Evolutionary conservation across 2,113 vertebrate genomes (phyloP).

Genomic region (Gadus chalcogrammus): DNA sequence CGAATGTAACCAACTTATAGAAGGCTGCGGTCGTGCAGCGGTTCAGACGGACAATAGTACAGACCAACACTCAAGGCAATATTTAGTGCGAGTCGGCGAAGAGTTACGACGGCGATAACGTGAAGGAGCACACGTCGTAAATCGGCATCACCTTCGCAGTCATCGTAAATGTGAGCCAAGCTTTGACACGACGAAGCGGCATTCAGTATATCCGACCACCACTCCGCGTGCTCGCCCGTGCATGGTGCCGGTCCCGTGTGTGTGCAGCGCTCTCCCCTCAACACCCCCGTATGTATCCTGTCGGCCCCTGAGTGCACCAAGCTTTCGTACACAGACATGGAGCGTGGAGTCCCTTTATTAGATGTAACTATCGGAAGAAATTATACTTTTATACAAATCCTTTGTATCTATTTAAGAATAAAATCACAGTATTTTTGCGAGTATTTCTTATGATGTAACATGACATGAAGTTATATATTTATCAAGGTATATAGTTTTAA

Average conservation of each 20-base stretch:
- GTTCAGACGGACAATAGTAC: too few relatives aligned
- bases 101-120: too few relatives aligned
- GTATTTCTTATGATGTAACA: conserved; percentile 80
- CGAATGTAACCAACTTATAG: conserved; percentile 57
- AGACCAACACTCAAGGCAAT: too few relatives aligned
- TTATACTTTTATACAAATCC: conserved; percentile 84
- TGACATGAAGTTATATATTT: conserved; percentile 80
- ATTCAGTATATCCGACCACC: too few relatives aligned
- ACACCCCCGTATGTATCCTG: not conserved
- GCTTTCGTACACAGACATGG: not conserved
- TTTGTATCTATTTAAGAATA: conserved; percentile 81
- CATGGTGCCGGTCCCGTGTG: not conserved
- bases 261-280: not conserved
- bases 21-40: not conserved
- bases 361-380: conserved; percentile 64
- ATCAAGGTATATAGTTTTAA: conserved; percentile 84
- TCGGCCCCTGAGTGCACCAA: not conserved
- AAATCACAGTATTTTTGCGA: conserved; percentile 85
- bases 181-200: not conserved
- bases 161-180: not conserved
- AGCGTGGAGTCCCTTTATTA: conserved; percentile 15
- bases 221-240: too few relatives aligned
- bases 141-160: not conserved
- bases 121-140: too few relatives aligned
- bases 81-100: too few relatives aligned